These are phyloP conservation scores for Meda fulgida DNA, from an alignment of 2,797 vertebrate species.

Conservation along the genomic window DNA sequence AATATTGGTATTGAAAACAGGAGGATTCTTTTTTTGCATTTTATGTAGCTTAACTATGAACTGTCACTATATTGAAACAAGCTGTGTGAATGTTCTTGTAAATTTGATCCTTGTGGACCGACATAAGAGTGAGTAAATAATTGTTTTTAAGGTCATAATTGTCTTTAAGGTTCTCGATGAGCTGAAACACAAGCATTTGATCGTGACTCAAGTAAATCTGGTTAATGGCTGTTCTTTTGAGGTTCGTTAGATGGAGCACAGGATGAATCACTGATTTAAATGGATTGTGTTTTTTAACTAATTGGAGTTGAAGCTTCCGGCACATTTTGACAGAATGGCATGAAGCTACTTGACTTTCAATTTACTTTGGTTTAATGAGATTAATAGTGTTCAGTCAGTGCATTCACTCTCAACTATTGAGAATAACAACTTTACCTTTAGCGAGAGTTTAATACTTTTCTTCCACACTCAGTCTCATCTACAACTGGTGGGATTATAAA, in stretches of 20 bases:
- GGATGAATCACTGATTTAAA: conserved; percentile 50
- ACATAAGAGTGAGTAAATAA: neutral
- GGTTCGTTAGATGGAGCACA: conserved; percentile 36
- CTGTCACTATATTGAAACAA: neutral
- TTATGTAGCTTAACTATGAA: neutral
- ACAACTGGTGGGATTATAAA: neutral
- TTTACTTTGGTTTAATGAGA: conserved; percentile 30
- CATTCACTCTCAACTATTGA: neutral
- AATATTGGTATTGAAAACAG: neutral
- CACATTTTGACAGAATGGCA: conserved; percentile 4
- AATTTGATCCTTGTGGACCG: neutral
- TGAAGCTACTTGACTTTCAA: conserved; percentile 21
- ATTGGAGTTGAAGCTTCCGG: conserved; percentile 39
- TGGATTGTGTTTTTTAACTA: conserved; percentile 43
- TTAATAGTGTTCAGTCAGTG: conserved; percentile 9
- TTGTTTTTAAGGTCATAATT: conserved; percentile 3
- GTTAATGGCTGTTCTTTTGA: conserved; percentile 45
- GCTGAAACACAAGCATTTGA: conserved; percentile 5
- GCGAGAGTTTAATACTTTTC: neutral
- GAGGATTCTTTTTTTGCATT: neutral
- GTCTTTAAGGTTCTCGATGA: neutral
- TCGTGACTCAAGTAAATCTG: conserved; percentile 31
- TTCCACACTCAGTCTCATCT: neutral
- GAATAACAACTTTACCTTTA: conserved; percentile 10
- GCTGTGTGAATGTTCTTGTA: neutral